Base-by-base conservation (phyloP, 2,113 vertebrate species). In the Atractosteus spatula region DNA sequence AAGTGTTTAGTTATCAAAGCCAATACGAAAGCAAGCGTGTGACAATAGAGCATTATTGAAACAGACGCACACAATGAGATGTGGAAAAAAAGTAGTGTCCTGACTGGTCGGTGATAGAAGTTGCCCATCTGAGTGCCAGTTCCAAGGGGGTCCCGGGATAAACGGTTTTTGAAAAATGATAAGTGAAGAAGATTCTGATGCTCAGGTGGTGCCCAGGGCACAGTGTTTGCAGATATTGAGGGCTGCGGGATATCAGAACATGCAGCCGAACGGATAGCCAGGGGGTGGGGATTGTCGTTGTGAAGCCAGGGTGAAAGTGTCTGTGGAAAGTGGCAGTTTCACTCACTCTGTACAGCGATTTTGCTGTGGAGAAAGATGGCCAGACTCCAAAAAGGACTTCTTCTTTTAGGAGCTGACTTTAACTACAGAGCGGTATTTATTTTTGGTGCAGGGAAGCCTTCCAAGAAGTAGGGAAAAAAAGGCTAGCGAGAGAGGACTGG, bases 341-440 rank as follows among this genome's bases (percentile, higher is more conserved):
- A 41, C 41, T 8, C 44, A 47, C 12, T 55, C 55, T 54, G 55
- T 62, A 29, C 54, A 68, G 41, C 51, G 11, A n/a, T 79, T 80
- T 80, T 72, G 78, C 81, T 78, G 80, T 56, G 62, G 72, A 69
- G 80, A 83, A 85, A 80, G 79, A 79, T 76, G 84, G 85, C 85
- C 81, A 78, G 78, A 77, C 82, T 85, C 86, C 77, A 69, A 80
- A 81, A 85, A 80, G 77, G 83, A 47, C 65, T 61, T 41, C 45
- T 80, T 85, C 79, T 86, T 80, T 89, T 81, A 81, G 75, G 76
- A 82, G 86, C 85, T 75, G 74, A 85, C 84, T 80, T 85, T 84
- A 86, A 86, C 86, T 87, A 87, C 85, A 89, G 84, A 88, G 85
- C 84, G 84, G 78, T 84, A 84, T 90, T 91, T 88, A 85, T 87